Evolutionary conservation across 2,888 invertebrate species (phyloP), one percentile per base, ranked within the genome.

Genomic region (Cistogaster globosa): DNA sequence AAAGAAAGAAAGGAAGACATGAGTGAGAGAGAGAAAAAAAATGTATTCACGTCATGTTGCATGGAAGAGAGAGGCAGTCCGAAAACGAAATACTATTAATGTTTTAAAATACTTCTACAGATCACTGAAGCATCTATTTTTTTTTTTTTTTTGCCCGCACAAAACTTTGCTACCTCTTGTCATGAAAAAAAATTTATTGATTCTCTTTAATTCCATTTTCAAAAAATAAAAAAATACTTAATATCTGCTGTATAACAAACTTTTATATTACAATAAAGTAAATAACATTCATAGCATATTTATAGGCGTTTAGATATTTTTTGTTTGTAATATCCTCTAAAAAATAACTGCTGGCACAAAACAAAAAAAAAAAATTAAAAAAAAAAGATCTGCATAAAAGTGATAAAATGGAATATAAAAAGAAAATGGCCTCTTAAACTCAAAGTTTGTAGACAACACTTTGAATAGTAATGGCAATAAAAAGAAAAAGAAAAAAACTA

Each of bases 271-370:
- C 57, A 11, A 62, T 22, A 62, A 53, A 53, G 53, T 53, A 78
- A 76, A 79, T 68, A 75, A 76, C 79, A 84, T 76, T 79, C 82
- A 84, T 79, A 76, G 82, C 84, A 79, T 86, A 83, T 80, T 82
- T 84, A 86, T 79, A 84, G 84, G 79, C 74, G 79, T 80, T 82
- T 86, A 82, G 58, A 45, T 55, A 69, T 57, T 69, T 48, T 69
- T 57, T 51, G 42, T 48, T 69, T 58, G n/a, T 32, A 8, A 7
- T 7, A 5, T 7, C 32, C 16, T n/a, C 22, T 2, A 1, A 38
- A 60, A 62, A 63, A 67, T 45, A 42, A 8, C 14, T 32, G 32
- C 4, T 32, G 6, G 6, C 2, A 8, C 32, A 53, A 60, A 26
- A 36, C 51, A 57, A 32, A 63, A 45, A 32, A 20, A 16, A 16